These are phyloP conservation scores for Amblyraja radiata DNA, from an alignment of 2,797 vertebrate genomes.

Conservation along the genomic window DNA sequence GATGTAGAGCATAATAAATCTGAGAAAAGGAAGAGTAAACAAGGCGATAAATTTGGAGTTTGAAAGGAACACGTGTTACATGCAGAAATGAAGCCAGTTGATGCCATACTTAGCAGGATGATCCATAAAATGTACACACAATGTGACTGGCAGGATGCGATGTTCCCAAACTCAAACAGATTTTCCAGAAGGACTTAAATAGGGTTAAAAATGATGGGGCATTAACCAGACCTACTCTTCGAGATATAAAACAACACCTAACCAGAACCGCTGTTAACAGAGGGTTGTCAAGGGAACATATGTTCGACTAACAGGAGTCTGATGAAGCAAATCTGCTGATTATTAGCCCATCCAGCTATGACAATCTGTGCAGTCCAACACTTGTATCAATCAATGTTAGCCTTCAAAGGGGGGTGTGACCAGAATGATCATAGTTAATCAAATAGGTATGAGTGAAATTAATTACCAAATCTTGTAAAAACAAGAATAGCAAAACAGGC, in stretches of 20 bases:
- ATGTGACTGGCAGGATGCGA: background rate
- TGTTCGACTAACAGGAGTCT: background rate
- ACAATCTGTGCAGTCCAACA: conserved; percentile 6
- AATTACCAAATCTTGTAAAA: background rate
- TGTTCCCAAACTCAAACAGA: background rate
- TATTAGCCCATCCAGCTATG: background rate
- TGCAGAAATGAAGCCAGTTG: background rate
- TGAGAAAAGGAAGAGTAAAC: background rate
- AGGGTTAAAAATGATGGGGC: background rate
- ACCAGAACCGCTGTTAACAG: background rate
- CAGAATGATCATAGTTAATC: conserved; percentile 2
- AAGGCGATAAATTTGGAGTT: background rate
- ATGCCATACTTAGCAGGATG: background rate
- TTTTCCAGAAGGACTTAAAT: background rate
- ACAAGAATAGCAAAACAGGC: background rate
- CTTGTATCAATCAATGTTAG: conserved; percentile 17
- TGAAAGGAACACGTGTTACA: too few relatives aligned
- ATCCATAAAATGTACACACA: background rate
- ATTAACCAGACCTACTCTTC: background rate
- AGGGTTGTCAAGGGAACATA: background rate
- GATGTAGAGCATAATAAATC: background rate
- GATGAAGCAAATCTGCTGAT: background rate
- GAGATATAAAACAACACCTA: background rate
- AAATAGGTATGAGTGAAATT: background rate
- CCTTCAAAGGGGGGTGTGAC: background rate